A percentile compares a stretch with the other conserved stretches of the same genome.
phyloP scores from a whole-genome alignment of 2,797 vertebrate genomes.

The Acanthiza pusilla region DNA sequence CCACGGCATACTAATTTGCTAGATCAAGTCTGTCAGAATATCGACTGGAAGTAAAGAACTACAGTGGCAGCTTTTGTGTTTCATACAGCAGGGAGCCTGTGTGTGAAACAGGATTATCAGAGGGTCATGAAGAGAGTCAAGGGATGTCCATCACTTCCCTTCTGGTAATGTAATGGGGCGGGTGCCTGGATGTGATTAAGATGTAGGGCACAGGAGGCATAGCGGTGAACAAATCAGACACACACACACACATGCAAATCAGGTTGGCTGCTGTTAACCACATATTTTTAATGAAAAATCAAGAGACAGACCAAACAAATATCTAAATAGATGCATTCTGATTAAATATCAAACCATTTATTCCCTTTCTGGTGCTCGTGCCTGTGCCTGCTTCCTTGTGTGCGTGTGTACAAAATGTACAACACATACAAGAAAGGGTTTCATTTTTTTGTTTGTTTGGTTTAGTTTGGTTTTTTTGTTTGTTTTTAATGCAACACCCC shows the following conservation, averaged over 20 bases:
- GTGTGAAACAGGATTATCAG: constrained; percentile 99
- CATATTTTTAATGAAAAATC: constrained; percentile 77
- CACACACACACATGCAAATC: constrained; percentile 83
- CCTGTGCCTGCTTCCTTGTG: background rate
- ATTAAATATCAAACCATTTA: constrained; percentile 49
- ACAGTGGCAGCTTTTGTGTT: constrained; percentile 92
- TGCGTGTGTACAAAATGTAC: background rate
- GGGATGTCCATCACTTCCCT: constrained; percentile 94
- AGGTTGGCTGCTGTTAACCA: constrained; percentile 74
- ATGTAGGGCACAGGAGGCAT: constrained; percentile 86
- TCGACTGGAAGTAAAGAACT: constrained; percentile 92
- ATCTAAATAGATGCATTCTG: constrained; percentile 69
- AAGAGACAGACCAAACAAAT: constrained; percentile 71
- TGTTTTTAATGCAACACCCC: background rate
- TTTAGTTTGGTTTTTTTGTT: background rate
- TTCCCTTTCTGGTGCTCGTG: background rate
- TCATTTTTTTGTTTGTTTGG: background rate
- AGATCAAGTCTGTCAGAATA: constrained; percentile 97
- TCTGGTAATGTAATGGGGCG: constrained; percentile 88
- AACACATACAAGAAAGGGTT: background rate
- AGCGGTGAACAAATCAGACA: constrained; percentile 78
- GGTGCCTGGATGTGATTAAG: constrained; percentile 89
- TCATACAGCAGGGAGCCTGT: constrained; percentile 91
- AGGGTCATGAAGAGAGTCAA: constrained; percentile 95
- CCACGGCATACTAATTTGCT: constrained; percentile 99